phyloP scores from a whole-genome alignment of 2,113 vertebrate species.

The Scortum barcoo region DNA sequence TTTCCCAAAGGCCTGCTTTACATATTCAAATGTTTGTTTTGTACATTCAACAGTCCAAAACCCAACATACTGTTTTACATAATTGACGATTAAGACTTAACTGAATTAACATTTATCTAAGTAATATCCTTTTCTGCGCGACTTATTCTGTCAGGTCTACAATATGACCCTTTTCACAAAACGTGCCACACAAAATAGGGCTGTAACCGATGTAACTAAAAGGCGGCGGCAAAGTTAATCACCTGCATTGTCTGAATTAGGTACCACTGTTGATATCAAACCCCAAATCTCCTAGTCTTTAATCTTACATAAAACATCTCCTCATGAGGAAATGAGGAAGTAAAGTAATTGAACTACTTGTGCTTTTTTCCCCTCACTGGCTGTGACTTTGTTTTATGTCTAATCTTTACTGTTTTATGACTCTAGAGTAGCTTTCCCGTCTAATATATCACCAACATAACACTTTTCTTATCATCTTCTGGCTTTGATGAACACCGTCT shows the following conservation, averaged over 20 bases:
- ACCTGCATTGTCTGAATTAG: neutral
- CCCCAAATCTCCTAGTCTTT: neutral
- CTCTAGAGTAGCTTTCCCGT: neutral
- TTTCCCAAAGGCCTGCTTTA: neutral
- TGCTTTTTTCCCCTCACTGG: neutral
- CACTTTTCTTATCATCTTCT: neutral
- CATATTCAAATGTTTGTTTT: neutral
- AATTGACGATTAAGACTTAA: neutral
- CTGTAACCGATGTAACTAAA: neutral
- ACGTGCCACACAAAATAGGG: neutral
- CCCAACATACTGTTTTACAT: neutral
- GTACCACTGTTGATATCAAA: neutral
- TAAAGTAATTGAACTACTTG: neutral
- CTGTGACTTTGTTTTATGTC: neutral
- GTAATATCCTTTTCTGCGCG: neutral
- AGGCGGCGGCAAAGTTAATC: neutral
- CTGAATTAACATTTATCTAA: neutral
- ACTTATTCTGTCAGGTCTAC: neutral
- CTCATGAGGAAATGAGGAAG: neutral
- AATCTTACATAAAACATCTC: neutral
- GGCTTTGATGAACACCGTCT: neutral
- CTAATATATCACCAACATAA: neutral
- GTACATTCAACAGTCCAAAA: neutral
- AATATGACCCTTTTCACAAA: neutral
- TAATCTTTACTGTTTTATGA: slow-evolving; percentile 35